A percentile compares a stretch with the other conserved stretches of the same genome.
These are phyloP conservation scores for Malacosoma neustria DNA, from an alignment of 2,888 invertebrate species.

Conservation along the genomic window DNA sequence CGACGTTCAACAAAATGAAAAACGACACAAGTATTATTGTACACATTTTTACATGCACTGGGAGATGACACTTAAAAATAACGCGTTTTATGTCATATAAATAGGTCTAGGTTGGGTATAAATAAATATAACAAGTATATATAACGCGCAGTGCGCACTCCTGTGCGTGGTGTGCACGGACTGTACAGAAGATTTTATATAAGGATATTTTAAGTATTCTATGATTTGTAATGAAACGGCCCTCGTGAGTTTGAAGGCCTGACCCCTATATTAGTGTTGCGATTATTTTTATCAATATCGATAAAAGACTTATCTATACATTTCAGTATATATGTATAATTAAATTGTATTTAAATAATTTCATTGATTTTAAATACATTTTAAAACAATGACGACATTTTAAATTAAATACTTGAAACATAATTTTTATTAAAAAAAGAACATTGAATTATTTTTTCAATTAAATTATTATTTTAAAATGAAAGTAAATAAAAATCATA, in stretches of 20 bases:
- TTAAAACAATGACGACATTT: too few species aligned
- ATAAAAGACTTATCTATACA: too few species aligned
- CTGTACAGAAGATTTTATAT: constrained; percentile 46
- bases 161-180: constrained; percentile 31
- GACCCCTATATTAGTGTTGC: constrained; percentile 59
- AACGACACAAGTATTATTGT: constrained; percentile 17
- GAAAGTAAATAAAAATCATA: too few species aligned
- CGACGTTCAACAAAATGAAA: constrained; percentile 23
- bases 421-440: too few species aligned
- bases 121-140: background rate
- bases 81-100: constrained; percentile 3
- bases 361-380: too few species aligned
- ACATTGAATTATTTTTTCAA: too few species aligned
- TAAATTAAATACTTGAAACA: too few species aligned
- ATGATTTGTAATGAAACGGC: constrained; percentile 58
- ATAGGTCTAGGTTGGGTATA: constrained; percentile 4
- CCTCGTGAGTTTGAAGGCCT: constrained; percentile 56
- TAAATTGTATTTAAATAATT: too few species aligned
- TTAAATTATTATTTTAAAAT: too few species aligned
- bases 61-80: constrained; percentile 17
- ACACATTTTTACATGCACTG: constrained; percentile 40
- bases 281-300: constrained; percentile 15
- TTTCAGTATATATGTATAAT: too few species aligned
- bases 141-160: constrained; percentile 4
- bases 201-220: constrained; percentile 63